Evolutionary conservation across 2,888 invertebrate species (phyloP), one percentile per base, ranked within the genome.

Genomic region (Chloroclystis v-ata): DNA sequence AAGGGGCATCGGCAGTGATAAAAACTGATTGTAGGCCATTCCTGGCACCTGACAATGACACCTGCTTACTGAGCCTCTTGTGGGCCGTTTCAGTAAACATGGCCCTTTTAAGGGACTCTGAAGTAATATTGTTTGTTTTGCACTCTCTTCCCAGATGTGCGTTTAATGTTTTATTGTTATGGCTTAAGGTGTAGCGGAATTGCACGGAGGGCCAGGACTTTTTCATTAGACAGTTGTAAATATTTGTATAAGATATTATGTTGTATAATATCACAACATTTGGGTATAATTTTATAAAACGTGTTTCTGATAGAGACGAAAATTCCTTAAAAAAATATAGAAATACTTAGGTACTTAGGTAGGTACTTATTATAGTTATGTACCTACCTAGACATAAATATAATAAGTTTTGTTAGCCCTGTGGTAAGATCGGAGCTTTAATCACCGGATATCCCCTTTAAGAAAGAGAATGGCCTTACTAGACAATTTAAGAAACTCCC

Each of bases 11-110:
- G 52, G 61, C 61, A 63, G 61, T 58, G 63, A 69, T 69, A 71
- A 71, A 69, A 71, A 67, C 66, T 63, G 69, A 71, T 71, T 69
- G 70, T 51, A 49, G 47, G 40, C 55, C 43, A 32, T 49, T 49
- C 57, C 51, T 61, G 54, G 45, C 61, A 67, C 72, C 69, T 69
- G 72, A 58, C 59, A 56, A 47, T 43, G 52, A 61, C 72, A 69
- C 70, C 70, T 71, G 70, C 49, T 60, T 48, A 50, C 54, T 32
- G 40, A 37, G 53, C 57, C 52, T 37, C 57, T 48, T 52, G 9
- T 12, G 57, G 44, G 57, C 40, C 50, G 49, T 41, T 56, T 52
- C 35, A 46, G 38, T 53, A 51, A 53, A 51, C 51, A 56, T 47
- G 41, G 43, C 49, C 56, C 56, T 55, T 52, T 47, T 52, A 52